Percentiles rank a stretch among this genome's conserved stretches.
These are phyloP conservation scores for Acrocephalus kingi DNA, from an alignment of 2,113 vertebrate species.

Conservation along the genomic window DNA sequence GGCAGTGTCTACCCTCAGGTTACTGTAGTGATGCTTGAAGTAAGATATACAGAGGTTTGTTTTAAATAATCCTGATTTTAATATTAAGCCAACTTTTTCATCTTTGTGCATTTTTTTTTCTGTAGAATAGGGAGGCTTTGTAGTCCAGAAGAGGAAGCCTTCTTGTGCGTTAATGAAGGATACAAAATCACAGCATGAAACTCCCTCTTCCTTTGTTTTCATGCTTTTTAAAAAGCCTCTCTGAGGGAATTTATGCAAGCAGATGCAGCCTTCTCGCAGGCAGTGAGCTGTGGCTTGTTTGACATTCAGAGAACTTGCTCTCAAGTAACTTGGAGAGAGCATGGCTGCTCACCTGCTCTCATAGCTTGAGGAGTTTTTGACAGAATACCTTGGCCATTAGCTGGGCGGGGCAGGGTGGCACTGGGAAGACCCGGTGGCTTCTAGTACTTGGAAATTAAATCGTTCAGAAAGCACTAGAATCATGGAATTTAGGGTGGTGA, in stretches of 20 bases:
- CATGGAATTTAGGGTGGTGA: not conserved
- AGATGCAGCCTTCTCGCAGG: not conserved
- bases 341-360: not conserved
- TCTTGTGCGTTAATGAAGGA: not conserved
- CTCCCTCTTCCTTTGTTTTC: not conserved
- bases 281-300: not conserved
- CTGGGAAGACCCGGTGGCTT: not conserved
- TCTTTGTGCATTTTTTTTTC: not conserved
- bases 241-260: not conserved
- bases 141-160: not conserved
- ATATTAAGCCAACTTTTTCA: not conserved
- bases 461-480: not conserved
- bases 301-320: not conserved
- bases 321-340: not conserved
- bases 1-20: not conserved
- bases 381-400: not conserved
- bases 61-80: not conserved
- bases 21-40: not conserved
- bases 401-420: not conserved
- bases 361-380: not conserved
- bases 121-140: not conserved
- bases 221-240: not conserved
- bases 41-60: not conserved
- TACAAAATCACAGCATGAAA: not conserved
- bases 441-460: not conserved